Evolutionary conservation across 2,888 invertebrate species (phyloP).

Genomic region (Lathronympha strigana): DNA sequence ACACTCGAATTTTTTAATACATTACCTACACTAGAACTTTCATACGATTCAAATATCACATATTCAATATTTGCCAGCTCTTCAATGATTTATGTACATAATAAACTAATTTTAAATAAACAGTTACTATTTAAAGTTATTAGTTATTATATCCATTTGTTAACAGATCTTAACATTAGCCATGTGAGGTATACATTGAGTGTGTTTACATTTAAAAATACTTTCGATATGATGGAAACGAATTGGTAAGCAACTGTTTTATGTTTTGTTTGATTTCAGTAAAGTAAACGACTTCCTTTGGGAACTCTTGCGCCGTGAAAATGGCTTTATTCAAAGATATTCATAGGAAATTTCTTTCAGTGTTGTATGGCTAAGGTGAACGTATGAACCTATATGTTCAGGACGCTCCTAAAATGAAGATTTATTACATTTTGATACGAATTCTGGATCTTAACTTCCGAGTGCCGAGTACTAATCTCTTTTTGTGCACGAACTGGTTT

Average conservation of each 20-base stretch:
- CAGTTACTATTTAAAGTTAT: too few relatives aligned
- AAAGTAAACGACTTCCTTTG: slow-evolving; percentile 7
- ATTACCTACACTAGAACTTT: not conserved
- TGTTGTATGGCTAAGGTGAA: too few relatives aligned
- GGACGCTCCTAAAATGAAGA: too few relatives aligned
- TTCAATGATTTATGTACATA: not conserved
- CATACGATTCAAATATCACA: not conserved
- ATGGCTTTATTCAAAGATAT: not conserved
- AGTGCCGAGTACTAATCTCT: too few relatives aligned
- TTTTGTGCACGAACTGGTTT: too few relatives aligned
- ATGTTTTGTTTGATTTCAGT: slow-evolving; percentile 15
- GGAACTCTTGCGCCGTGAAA: not conserved
- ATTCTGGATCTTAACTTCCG: too few relatives aligned
- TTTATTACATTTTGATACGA: too few relatives aligned
- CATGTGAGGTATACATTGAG: not conserved
- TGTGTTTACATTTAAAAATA: not conserved
- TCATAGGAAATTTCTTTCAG: too few relatives aligned
- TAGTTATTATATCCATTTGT: not conserved
- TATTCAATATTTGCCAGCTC: not conserved
- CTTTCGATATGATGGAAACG: not conserved
- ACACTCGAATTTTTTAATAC: not conserved
- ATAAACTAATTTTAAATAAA: slow-evolving; percentile 3
- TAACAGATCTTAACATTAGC: not conserved
- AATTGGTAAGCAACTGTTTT: not conserved
- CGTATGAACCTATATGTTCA: too few relatives aligned